phyloP scores from a whole-genome alignment of 2,888 invertebrate species.

The Drosophila engyochracea region DNA sequence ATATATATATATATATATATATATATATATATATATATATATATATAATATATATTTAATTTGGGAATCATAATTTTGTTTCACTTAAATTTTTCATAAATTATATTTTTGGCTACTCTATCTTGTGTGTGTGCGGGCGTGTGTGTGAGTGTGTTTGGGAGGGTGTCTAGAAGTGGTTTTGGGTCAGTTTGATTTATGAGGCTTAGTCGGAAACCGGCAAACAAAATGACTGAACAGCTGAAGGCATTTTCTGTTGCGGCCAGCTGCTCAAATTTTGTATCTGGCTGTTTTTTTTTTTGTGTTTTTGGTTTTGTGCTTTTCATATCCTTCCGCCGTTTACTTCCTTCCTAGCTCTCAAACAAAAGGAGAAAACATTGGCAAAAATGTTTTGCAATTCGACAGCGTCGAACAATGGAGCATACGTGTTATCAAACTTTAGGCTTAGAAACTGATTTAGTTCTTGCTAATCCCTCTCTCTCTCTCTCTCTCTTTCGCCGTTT shows the following conservation, averaged over 20 bases:
- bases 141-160: not conserved
- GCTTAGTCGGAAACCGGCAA: slow-evolving; percentile 44
- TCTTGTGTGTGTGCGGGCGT: not conserved
- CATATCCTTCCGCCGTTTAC: slow-evolving; percentile 35
- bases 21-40: too few relatives aligned
- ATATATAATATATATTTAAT: too few relatives aligned
- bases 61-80: not conserved
- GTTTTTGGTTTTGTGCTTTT: slow-evolving; percentile 22
- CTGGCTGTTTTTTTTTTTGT: slow-evolving; percentile 5
- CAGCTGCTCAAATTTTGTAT: slow-evolving; percentile 26
- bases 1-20: too few relatives aligned
- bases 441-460: slow-evolving; percentile 20
- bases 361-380: slow-evolving; percentile 47
- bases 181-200: slow-evolving; percentile 65
- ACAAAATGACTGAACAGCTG: slow-evolving; percentile 41
- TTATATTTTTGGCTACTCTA: not conserved
- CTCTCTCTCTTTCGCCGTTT: slow-evolving; percentile 1
- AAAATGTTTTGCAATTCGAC: slow-evolving; percentile 30
- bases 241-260: slow-evolving; percentile 4
- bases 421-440: slow-evolving; percentile 48
- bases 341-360: slow-evolving; percentile 36
- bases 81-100: not conserved
- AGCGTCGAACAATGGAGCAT: slow-evolving; percentile 67
- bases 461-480: slow-evolving; percentile 35
- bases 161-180: slow-evolving; percentile 12